These are phyloP conservation scores for Hystrix brachyura DNA, from an alignment of 2,113 vertebrate genomes.

Conservation along the genomic window DNA sequence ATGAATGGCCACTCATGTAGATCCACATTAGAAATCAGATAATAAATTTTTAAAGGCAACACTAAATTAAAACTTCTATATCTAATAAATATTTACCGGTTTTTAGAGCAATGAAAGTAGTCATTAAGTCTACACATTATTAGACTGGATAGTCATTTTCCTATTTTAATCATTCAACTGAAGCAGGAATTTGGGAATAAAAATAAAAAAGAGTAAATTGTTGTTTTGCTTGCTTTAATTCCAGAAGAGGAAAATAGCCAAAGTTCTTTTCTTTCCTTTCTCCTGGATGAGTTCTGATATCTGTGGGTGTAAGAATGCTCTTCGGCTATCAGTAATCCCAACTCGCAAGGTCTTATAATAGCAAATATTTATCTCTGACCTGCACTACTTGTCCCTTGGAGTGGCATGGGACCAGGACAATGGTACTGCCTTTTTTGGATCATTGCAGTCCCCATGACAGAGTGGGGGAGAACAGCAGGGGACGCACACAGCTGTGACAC, in stretches of 20 bases:
- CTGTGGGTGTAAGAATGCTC: not conserved
- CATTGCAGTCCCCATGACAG: not conserved
- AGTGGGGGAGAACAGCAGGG: not conserved
- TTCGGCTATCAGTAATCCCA: not conserved
- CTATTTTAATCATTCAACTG: slow-evolving; percentile 15
- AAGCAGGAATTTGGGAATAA: not conserved
- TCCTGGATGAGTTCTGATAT: not conserved
- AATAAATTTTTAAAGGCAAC: not conserved
- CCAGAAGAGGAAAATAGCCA: not conserved
- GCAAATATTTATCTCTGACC: not conserved
- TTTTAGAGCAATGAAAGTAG: slow-evolving; percentile 51
- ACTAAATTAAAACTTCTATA: not conserved
- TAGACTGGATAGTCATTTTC: not conserved
- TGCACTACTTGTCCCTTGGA: not conserved
- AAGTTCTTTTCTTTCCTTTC: not conserved
- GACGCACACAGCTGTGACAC: not conserved
- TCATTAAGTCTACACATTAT: slow-evolving; percentile 1
- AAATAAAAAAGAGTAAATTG: not conserved
- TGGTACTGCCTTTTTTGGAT: not conserved
- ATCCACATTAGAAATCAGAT: slow-evolving; percentile 27
- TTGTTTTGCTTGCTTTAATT: slow-evolving; percentile 38
- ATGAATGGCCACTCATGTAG: not conserved
- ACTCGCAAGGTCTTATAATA: not conserved
- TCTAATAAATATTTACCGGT: not conserved
- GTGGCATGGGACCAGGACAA: not conserved